phyloP scores from a whole-genome alignment of 1,140 invertebrate species.

The Pogonognathellus flavescens region DNA sequence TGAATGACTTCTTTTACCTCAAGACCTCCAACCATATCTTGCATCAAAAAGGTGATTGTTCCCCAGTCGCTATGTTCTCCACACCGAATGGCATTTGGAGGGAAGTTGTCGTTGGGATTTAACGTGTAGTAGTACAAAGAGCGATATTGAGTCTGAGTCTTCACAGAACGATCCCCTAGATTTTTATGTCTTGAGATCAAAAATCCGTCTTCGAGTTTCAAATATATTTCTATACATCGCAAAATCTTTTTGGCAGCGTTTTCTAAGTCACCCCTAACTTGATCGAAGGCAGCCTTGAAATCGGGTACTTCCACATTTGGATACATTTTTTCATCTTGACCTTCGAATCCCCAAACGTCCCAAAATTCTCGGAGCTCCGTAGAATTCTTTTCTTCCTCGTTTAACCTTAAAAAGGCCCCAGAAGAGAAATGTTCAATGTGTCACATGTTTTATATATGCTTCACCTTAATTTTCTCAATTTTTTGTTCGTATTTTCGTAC shows the following conservation, averaged over 20 bases:
- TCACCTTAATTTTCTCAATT: no score
- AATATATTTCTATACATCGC: conserved; percentile 3
- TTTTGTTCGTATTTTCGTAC: no score
- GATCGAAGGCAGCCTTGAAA: conserved; percentile 33
- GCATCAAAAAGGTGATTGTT: conserved; percentile 55
- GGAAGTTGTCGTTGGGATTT: neutral
- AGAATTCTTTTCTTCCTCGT: conserved; percentile 39
- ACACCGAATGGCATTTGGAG: conserved; percentile 22
- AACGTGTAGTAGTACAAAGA: conserved; percentile 33
- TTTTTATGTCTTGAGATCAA: conserved; percentile 44
- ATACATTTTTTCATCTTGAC: neutral
- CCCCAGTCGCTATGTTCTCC: conserved; percentile 61
- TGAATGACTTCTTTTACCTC: conserved; percentile 31
- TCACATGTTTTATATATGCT: no score
- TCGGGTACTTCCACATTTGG: conserved; percentile 48
- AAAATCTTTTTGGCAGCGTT: conserved; percentile 25
- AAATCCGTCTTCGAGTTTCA: conserved; percentile 51
- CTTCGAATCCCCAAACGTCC: conserved; percentile 23
- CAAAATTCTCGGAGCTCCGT: conserved; percentile 52
- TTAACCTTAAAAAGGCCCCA: no score
- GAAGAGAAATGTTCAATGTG: no score
- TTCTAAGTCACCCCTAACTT: neutral
- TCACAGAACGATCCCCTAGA: neutral
- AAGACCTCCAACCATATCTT: conserved; percentile 53
- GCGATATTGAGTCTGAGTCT: conserved; percentile 52